phyloP scores from a whole-genome alignment of 2,113 vertebrate species.

The Stigmatopora argus region DNA sequence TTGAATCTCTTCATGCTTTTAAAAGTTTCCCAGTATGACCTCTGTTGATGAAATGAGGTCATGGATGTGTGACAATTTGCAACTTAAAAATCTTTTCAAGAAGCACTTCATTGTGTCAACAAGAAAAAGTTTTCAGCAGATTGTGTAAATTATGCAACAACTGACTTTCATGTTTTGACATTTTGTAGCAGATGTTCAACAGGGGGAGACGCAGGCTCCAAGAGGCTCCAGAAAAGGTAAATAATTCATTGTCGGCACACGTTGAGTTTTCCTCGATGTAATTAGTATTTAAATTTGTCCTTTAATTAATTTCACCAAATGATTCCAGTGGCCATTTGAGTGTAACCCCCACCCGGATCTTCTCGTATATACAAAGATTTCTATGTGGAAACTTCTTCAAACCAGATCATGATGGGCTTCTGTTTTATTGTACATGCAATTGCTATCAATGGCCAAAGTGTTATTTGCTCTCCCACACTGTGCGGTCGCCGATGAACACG shows the following conservation, averaged over 20 bases:
- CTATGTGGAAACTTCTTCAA: slow-evolving; percentile 46
- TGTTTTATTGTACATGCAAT: slow-evolving; percentile 59
- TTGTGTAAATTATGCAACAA: slow-evolving; percentile 5
- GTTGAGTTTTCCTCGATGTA: slow-evolving; percentile 25
- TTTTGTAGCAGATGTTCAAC: slow-evolving; percentile 66
- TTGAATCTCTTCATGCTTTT: slow-evolving; percentile 1
- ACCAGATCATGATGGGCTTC: slow-evolving; percentile 51
- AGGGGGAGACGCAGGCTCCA: slow-evolving; percentile 63
- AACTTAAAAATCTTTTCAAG: slow-evolving; percentile 2
- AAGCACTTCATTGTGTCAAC: slow-evolving; percentile 7
- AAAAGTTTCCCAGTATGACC: slow-evolving; percentile 9
- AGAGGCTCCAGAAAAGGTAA: slow-evolving; percentile 69
- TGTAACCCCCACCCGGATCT: slow-evolving; percentile 30
- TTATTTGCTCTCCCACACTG: slow-evolving; percentile 55
- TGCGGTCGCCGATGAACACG: slow-evolving; percentile 41
- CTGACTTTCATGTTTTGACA: slow-evolving; percentile 30
- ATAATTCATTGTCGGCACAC: neutral
- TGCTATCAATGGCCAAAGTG: slow-evolving; percentile 57
- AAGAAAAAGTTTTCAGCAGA: neutral
- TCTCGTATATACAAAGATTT: slow-evolving; percentile 54
- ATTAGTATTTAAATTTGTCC: slow-evolving; percentile 33
- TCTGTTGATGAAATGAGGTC: slow-evolving; percentile 15
- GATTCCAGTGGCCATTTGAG: slow-evolving; percentile 20
- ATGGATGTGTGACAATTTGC: neutral
- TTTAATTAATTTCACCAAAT: slow-evolving; percentile 31